Evolutionary conservation across 2,888 invertebrate species (phyloP), one percentile per base, ranked within the genome.

Genomic region (Dynastes tityus): DNA sequence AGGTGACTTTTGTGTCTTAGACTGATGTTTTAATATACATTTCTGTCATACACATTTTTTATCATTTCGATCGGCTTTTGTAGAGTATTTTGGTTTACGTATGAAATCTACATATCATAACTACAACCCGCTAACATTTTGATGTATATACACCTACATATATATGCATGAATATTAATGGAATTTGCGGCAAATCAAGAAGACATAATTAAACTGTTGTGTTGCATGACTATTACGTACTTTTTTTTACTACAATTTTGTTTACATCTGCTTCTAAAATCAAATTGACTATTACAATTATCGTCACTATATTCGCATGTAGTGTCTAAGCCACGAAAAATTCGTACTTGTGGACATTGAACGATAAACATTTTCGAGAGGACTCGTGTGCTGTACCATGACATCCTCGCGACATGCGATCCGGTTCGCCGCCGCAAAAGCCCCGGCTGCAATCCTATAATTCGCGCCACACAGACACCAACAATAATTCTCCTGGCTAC

Each of bases 381-480:
- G 78, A 74, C 74, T 74, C 79, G 79, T 81, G 80, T 81, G 81
- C 80, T 80, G 81, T 79, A 81, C 80, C 77, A 83, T 86, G 86
- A 85, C 84, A 85, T 84, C 84, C 83, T 81, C 84, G 84, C 87
- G 88, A 86, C 83, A 88, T 88, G 88, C 87, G 87, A 83, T 86
- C 87, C 84, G 87, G 87, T 85, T 87, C 87, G 85, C 86, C 86
- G 83, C 84, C 84, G 84, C 83, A 85, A 82, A 84, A 84, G 83
- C 83, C 85, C 80, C 86, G 83, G 81, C 83, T 82, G 80, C 82
- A 82, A 78, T 82, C 80, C 78, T 83, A 81, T 82, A 83, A 80
- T 81, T 76, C 82, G 80, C 84, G 83, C 80, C 81, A 81, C 80
- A 87, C 85, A 78, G 87, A 87, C 83, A 84, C 84, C 85, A 87